Base-by-base conservation (phyloP, 2,113 vertebrate genomes). In the Eurypyga helias region DNA sequence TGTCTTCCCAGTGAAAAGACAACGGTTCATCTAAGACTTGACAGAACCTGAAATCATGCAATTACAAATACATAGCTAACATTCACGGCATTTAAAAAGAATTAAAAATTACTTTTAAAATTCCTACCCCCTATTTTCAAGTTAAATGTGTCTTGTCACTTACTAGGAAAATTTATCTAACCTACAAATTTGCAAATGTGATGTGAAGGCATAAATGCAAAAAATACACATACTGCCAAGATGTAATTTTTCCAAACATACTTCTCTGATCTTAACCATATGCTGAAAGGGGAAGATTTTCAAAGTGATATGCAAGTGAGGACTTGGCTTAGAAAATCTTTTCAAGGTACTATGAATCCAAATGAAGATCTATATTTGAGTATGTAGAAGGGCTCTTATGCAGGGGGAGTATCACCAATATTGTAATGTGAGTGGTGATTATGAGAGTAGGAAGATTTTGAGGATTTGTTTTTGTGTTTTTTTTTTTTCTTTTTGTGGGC, bases 181-280 rank as follows among this genome's bases (percentile, higher is more conserved):
- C 46, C 26, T 66, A 55, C 36, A 88, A 54, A 80, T 25, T 60
- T 81, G 10, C 3, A 86, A 89, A 92, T 64, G 14, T 62, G 34
- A 26, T 36, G 58, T 11, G 38, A 92, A 93, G 51, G 12, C 25
- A 88, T 66, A 89, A 92, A 81, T 41, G 43, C 6, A 92, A 87
- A 96, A 94, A 67, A 51, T 55, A 14, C 1, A 6, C 67, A 78
- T 73, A 31, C 33, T 69, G 88, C 51, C 76, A 92, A 84, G 65
- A 95, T 87, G 79, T 55, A 36, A 89, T 77, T 96, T 96, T 92
- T 46, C 14, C 34, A 83, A 86, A 71, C 71, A 58, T 80, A 62
- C 45, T 95, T 87, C 52, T 95, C 58, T 95, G 92, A 96, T 96
- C 83, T 81, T 73, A 83, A 92, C 33, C 92, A 92, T 95, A 96